A percentile compares a stretch with the other conserved stretches of the same genome.
Conservation (phyloP, 2,113 vertebrate genomes). For the Sturnus vulgaris region DNA sequence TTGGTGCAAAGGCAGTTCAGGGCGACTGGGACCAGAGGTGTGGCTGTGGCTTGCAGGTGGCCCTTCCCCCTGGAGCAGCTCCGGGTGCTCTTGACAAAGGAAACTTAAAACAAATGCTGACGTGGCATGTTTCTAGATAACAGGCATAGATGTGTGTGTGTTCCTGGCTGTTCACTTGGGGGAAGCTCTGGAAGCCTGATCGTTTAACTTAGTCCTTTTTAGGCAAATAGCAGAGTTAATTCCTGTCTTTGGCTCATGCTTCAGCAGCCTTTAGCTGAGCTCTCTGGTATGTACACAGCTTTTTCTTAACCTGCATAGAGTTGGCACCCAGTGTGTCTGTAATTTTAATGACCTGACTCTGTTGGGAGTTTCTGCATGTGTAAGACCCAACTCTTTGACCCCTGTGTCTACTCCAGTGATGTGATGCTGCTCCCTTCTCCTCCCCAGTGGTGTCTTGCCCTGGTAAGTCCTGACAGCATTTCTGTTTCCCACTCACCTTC, state of each 20-base stretch:
- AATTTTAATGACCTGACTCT: not conserved
- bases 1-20: not conserved
- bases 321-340: not conserved
- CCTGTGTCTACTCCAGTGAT: not conserved
- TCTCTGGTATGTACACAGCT: not conserved
- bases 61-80: not conserved
- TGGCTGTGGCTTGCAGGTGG: not conserved
- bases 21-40: not conserved
- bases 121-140: not conserved
- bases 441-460: not conserved
- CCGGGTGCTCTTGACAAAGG: not conserved
- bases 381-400: not conserved
- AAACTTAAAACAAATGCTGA: slow-evolving; percentile 4
- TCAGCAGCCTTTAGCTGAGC: not conserved
- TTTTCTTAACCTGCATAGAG: not conserved
- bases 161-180: not conserved
- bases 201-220: not conserved
- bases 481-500: not conserved
- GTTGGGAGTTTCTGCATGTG: not conserved
- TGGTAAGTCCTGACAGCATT: not conserved
- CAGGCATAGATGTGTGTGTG: not conserved
- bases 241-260: not conserved
- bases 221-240: not conserved
- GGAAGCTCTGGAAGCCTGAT: not conserved
- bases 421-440: not conserved